Evolutionary conservation across 2,797 vertebrate genomes (phyloP).

Genomic region (Prunella strophiata): DNA sequence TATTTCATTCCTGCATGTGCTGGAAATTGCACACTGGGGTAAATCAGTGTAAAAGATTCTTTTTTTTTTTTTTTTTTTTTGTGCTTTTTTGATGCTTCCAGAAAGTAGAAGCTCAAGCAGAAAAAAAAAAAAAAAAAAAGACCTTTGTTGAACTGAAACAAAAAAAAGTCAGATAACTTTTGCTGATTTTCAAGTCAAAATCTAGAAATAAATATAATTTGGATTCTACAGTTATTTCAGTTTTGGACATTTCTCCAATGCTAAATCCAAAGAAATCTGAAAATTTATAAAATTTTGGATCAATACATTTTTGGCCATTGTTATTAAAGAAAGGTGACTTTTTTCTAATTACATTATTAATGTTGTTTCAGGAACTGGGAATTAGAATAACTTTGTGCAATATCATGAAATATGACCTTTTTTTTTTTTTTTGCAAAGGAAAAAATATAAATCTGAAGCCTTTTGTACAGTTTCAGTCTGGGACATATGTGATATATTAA

Average conservation of each 20-base stretch:
- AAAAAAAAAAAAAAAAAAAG: neutral
- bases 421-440: neutral
- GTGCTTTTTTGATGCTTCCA: neutral
- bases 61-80: neutral
- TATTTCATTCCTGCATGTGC: slow-evolving; percentile 4
- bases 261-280: neutral
- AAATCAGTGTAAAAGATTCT: neutral
- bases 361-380: neutral
- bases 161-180: neutral
- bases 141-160: neutral
- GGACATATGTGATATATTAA: neutral
- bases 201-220: neutral
- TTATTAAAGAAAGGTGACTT: neutral
- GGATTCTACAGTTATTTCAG: neutral
- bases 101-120: neutral
- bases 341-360: neutral
- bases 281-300: neutral
- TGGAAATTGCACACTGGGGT: neutral
- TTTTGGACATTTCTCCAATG: neutral
- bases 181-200: neutral
- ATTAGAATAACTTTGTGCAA: neutral
- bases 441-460: neutral
- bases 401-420: neutral
- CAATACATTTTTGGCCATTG: neutral
- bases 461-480: neutral